These are phyloP conservation scores for Pseudomyrmex dendroicus DNA, from an alignment of 1,140 invertebrate species.

Conservation along the genomic window DNA sequence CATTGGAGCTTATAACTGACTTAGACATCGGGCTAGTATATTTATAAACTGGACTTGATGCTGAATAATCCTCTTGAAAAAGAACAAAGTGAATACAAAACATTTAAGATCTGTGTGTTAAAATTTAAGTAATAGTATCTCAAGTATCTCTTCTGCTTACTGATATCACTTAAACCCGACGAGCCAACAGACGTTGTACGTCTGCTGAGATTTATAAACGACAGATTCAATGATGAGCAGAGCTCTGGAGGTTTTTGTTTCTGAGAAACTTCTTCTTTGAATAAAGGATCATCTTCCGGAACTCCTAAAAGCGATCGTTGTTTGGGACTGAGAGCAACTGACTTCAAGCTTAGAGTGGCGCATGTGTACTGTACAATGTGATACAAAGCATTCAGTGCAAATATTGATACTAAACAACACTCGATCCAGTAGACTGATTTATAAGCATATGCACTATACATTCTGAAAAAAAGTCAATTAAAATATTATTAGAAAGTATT, in stretches of 20 bases:
- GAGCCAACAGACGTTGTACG: slow-evolving; percentile 72
- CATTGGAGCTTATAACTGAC: slow-evolving; percentile 72
- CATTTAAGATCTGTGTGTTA: neutral
- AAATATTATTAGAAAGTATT: neutral
- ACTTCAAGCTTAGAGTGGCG: slow-evolving; percentile 70
- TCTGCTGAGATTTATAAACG: slow-evolving; percentile 77
- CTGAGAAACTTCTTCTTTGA: slow-evolving; percentile 68
- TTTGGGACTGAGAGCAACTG: slow-evolving; percentile 70
- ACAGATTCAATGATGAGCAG: slow-evolving; percentile 71
- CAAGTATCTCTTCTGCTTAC: slow-evolving; percentile 62
- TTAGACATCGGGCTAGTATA: slow-evolving; percentile 73
- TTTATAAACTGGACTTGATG: slow-evolving; percentile 76
- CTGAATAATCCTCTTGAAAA: slow-evolving; percentile 75
- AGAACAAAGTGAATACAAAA: slow-evolving; percentile 46
- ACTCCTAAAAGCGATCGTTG: slow-evolving; percentile 78
- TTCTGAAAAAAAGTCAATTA: slow-evolving; percentile 71
- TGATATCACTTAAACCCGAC: slow-evolving; percentile 75
- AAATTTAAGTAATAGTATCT: neutral
- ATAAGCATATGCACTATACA: slow-evolving; percentile 75
- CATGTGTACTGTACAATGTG: slow-evolving; percentile 75
- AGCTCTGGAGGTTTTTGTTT: slow-evolving; percentile 68
- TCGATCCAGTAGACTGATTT: slow-evolving; percentile 80
- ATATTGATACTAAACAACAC: slow-evolving; percentile 78
- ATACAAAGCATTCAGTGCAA: slow-evolving; percentile 78
- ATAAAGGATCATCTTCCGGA: slow-evolving; percentile 78